Base-by-base conservation (phyloP, 2,797 vertebrate species). In the Crax fasciolata region DNA sequence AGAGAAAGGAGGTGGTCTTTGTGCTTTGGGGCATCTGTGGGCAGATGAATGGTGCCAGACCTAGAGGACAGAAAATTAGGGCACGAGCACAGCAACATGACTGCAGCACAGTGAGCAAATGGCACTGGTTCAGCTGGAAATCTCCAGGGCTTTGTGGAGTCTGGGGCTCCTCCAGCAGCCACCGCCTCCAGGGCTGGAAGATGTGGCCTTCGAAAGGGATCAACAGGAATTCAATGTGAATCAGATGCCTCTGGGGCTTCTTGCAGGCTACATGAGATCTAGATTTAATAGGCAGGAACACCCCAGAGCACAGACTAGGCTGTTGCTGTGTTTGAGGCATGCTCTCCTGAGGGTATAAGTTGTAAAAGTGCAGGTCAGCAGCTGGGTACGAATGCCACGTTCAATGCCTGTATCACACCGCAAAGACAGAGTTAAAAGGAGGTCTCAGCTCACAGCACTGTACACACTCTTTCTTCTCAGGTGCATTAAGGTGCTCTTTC, bases 21-120 rank as follows among this genome's bases (percentile, higher is more conserved):
- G 46, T 62, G 77, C 92, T 58, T 27, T 14, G 68, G 41, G 66
- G 46, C 59, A 70, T 75, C 44, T 82, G 58, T 24, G 73, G n/a
- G 65, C 24, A 39, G 35, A 38, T 9, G 24, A 70, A 49, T 15
- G 43, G 41, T 88, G 86, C 79, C 77, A 73, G 65, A 44, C 19
- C 61, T 48, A 48, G 59, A 94, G 85, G 67, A 94, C 91, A 67
- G 43, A 70, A 67, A 96, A 87, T 14, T 23, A 89, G 92, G 79
- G 28, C 92, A 66, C 0, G 6, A 4, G 2, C 19, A 78, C 81
- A 75, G 92, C 68, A 78, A 68, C 58, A 73, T 48, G 39, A 14
- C 15, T 19, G 54, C 16, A 30, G 2, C 65, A 38, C 16, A 7
- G 72, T 35, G 38, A 59, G 20, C 14, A 15, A 59, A 57, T 51